A percentile compares a stretch with the other conserved stretches of the same genome.
phyloP scores from a whole-genome alignment of 2,113 vertebrate genomes.

The Sapajus apella region DNA sequence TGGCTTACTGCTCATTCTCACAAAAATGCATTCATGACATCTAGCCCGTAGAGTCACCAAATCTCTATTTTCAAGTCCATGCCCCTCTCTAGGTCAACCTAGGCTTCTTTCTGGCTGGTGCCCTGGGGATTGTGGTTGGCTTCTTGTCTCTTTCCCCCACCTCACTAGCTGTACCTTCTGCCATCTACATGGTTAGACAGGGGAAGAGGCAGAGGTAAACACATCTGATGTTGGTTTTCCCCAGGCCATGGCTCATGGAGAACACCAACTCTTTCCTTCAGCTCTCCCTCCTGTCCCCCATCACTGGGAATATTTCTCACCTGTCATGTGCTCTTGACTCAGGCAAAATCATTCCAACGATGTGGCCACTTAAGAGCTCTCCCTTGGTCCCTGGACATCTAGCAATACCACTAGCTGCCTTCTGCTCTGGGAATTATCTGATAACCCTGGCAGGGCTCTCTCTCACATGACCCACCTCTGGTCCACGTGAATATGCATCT shows the following conservation, averaged over 20 bases:
- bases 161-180: not conserved
- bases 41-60: not conserved
- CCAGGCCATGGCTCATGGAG: rapidly evolving
- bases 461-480: not conserved
- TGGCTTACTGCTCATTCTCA: not conserved
- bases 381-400: not conserved
- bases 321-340: not conserved
- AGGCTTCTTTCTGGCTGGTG: not conserved
- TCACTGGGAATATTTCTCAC: not conserved
- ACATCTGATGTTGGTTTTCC: not conserved
- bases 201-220: not conserved
- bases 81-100: not conserved
- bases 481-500: not conserved
- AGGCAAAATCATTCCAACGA: not conserved
- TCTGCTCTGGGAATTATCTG: not conserved
- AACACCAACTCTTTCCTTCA: not conserved
- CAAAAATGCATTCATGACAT: not conserved
- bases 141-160: not conserved
- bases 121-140: not conserved
- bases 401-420: not conserved
- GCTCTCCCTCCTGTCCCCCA: not conserved
- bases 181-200: not conserved
- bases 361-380: not conserved
- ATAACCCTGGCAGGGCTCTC: not conserved
- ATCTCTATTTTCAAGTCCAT: not conserved